Percentiles rank a stretch among this genome's conserved stretches.
Conservation (phyloP, 2,113 vertebrate genomes). For the Erinaceus europaeus region DNA sequence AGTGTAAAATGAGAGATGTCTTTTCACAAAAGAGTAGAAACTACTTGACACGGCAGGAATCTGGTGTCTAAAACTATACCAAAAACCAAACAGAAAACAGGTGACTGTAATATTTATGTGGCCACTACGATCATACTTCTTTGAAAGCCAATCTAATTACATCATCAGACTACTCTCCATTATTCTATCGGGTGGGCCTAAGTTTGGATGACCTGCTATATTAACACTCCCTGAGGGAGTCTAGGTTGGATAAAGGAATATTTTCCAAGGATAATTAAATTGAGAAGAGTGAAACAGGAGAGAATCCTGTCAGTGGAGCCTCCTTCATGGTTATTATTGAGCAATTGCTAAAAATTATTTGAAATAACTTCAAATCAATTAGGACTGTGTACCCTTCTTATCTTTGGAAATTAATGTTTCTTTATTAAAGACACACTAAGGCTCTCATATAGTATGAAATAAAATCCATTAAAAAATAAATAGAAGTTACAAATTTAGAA, state of each 20-base stretch:
- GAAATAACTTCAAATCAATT: conserved; percentile 65
- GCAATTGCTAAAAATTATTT: conserved; percentile 64
- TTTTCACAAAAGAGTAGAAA: conserved; percentile 2
- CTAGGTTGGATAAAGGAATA: conserved; percentile 57
- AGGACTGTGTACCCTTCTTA: conserved; percentile 43
- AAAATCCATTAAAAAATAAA: conserved; percentile 34
- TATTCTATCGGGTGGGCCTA: conserved; percentile 29
- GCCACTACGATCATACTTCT: conserved; percentile 1
- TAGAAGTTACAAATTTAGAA: conserved; percentile 30
- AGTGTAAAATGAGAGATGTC: neutral
- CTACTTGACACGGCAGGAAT: neutral
- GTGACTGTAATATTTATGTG: neutral
- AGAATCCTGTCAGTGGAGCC: conserved; percentile 53
- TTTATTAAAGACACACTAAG: conserved; percentile 23
- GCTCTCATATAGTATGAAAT: conserved; percentile 42
- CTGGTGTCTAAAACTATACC: neutral
- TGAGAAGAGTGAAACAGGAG: conserved; percentile 65
- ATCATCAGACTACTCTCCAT: conserved; percentile 20
- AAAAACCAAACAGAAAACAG: neutral
- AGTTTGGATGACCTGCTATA: conserved; percentile 63
- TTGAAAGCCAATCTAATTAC: conserved; percentile 37
- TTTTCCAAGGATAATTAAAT: conserved; percentile 74
- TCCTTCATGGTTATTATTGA: conserved; percentile 68
- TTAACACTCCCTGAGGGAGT: conserved; percentile 71
- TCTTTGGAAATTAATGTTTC: conserved; percentile 48